Conservation (phyloP, 2,797 vertebrate genomes). For the Balearica regulorum region DNA sequence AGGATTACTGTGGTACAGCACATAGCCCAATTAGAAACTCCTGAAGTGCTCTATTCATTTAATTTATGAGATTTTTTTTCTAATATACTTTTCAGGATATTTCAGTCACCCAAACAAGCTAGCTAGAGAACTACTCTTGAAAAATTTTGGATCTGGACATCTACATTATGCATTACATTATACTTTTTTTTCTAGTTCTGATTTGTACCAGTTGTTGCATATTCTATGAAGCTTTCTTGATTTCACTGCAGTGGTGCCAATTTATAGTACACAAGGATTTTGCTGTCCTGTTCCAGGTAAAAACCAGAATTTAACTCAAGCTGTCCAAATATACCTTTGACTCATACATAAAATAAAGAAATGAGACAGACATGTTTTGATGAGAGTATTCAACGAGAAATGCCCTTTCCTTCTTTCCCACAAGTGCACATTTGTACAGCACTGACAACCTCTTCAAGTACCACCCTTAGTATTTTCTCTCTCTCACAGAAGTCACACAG, state of each 20-base stretch:
- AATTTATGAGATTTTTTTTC: neutral
- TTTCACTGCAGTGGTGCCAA: neutral
- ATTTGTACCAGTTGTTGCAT: too few species aligned
- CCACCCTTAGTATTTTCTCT: neutral
- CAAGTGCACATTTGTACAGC: neutral
- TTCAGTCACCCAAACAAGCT: neutral
- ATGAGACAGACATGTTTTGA: neutral
- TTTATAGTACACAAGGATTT: neutral
- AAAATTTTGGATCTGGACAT: neutral
- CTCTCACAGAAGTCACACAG: neutral
- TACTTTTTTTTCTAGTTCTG: neutral
- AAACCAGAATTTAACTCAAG: neutral
- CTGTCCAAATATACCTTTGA: neutral
- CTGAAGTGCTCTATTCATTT: neutral
- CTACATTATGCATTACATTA: neutral
- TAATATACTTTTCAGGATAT: neutral
- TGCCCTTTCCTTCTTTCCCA: neutral
- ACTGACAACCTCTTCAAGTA: neutral
- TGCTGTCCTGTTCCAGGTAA: neutral
- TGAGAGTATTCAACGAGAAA: neutral
- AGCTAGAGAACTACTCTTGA: neutral
- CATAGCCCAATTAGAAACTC: neutral
- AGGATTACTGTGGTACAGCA: neutral
- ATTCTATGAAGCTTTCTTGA: neutral
- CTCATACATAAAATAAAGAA: neutral